Evolutionary conservation across 2,888 invertebrate species (phyloP), one percentile per base, ranked within the genome.

Genomic region (Epistrophella euchroma): DNA sequence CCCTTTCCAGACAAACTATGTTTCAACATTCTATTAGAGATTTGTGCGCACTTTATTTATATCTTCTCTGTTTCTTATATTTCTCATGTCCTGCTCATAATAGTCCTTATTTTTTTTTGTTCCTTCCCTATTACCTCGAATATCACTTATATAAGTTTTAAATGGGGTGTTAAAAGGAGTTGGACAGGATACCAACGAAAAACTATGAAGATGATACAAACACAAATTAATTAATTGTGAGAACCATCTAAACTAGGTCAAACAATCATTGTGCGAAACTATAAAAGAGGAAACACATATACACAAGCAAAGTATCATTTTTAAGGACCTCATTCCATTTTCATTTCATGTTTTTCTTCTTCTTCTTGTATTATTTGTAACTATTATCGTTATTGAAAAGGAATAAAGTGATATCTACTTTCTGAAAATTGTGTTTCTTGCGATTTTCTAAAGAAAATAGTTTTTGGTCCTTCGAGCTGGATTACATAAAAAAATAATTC

Each of bases 41-140:
- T 0, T 19, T 77, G 60, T 73, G 68, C 64, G 68, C 64, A 70
- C 64, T 47, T 77, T 74, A 81, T 86, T 86, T 81, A 86, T 62
- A 74, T 73, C 73, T 52, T 77, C 74, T 78, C 73, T 83, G 58
- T 78, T 83, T 76, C 80, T 83, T 79, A 79, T 75, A 68, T 86
- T 73, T 76, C 72, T 76, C 73, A 77, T 77, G 73, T 82, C 82
- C 82, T 71, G 47, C 47, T 66, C 66, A 86, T 74, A 86, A 86
- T 82, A 52, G 77, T 64, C 64, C 37, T 86, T 76, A 32, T 45
- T 71, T 64, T 70, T 66, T 74, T 28, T 40, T 50, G 4, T 22
- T 22, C 9, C 40, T 52, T 70, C 35, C 15, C n/a, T 35, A 52
- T 43, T 15, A 13, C 47, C 40, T 17, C 17, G 13, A 13, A 10